These are phyloP conservation scores for Ivindomyrus marchei DNA, from an alignment of 2,113 vertebrate genomes.

Conservation along the genomic window DNA sequence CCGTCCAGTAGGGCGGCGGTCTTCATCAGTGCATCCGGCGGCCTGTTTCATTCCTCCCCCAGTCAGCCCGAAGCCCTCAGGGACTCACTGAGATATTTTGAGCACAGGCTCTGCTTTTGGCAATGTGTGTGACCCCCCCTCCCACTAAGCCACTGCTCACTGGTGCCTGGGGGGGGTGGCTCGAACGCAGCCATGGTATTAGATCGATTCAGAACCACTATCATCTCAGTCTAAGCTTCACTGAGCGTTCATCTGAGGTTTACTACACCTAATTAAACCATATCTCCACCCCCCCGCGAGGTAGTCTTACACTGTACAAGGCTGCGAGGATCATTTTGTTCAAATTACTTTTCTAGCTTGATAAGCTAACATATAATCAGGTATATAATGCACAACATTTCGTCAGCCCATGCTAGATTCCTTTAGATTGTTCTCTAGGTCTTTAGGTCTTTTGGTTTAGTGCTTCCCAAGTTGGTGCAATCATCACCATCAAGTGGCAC, in stretches of 20 bases:
- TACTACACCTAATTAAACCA: neutral
- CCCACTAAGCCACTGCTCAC: neutral
- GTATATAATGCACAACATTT: neutral
- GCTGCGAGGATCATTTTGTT: neutral
- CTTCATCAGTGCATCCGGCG: neutral
- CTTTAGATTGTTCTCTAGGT: neutral
- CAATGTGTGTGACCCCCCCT: constrained; percentile 8
- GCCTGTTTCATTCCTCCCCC: neutral
- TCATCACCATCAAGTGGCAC: neutral
- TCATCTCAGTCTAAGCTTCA: neutral
- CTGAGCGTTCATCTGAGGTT: neutral
- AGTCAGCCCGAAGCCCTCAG: neutral
- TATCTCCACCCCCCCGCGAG: neutral
- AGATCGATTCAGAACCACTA: neutral
- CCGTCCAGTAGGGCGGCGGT: neutral
- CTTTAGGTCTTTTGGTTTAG: neutral
- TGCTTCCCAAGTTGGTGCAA: neutral
- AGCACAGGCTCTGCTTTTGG: constrained; percentile 4
- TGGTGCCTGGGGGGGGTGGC: neutral
- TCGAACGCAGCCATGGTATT: neutral
- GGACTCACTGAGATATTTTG: constrained; percentile 15
- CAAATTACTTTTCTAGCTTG: neutral
- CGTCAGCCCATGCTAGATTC: neutral
- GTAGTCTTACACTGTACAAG: neutral
- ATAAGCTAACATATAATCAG: neutral